Conservation (phyloP, 2,888 invertebrate species). For the Deilephila elpenor region DNA sequence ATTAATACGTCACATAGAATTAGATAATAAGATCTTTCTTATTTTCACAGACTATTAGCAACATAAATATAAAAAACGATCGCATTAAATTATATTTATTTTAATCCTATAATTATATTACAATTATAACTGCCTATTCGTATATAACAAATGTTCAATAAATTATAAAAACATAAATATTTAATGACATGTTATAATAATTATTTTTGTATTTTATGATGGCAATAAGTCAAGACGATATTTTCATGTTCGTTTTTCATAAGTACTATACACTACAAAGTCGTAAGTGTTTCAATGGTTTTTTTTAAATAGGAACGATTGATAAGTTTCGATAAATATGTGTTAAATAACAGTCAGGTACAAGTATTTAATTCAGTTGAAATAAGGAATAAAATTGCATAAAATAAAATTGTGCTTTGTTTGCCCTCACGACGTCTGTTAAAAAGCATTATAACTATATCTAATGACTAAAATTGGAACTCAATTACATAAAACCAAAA, state of each 20-base stretch:
- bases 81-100: conserved; percentile 67
- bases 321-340: background rate
- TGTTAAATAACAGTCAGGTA: conserved; percentile 37
- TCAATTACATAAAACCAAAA: background rate
- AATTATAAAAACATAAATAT: conserved; percentile 49
- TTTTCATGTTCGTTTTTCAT: background rate
- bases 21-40: background rate
- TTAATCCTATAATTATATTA: conserved; percentile 70
- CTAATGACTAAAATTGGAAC: background rate
- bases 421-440: background rate
- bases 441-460: background rate
- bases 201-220: conserved; percentile 10
- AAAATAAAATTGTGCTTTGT: background rate
- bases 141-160: conserved; percentile 63
- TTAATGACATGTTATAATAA: background rate
- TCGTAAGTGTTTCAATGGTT: background rate
- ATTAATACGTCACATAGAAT: too few species aligned
- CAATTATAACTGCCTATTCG: conserved; percentile 65
- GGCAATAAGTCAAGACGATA: background rate
- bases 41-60: conserved; percentile 14
- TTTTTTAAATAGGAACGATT: conserved; percentile 6
- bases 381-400: background rate
- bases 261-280: background rate
- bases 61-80: conserved; percentile 43
- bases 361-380: conserved; percentile 25